Conservation (phyloP, 2,797 vertebrate species). For the Crenuchus spilurus region DNA sequence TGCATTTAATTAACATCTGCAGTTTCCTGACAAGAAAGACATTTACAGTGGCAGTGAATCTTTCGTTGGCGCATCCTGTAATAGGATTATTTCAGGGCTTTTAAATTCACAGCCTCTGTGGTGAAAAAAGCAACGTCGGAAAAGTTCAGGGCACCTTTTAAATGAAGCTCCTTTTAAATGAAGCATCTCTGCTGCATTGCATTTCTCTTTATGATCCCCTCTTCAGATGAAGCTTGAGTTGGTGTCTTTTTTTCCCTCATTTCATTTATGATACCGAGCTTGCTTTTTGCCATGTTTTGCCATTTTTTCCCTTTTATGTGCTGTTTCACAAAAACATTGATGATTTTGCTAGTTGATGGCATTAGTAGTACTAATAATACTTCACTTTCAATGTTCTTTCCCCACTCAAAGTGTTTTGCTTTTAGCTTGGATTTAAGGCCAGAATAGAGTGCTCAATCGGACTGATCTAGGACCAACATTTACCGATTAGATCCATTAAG, state of each 20-base stretch:
- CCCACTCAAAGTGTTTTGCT: not conserved
- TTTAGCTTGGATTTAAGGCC: too few relatives aligned
- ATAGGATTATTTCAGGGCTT: conserved; percentile 19
- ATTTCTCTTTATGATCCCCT: not conserved
- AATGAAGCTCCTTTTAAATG: not conserved
- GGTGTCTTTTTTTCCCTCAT: not conserved
- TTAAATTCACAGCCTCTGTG: not conserved
- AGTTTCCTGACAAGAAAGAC: not conserved
- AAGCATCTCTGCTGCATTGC: not conserved
- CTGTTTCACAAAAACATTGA: not conserved
- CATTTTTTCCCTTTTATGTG: not conserved
- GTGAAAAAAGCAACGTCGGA: not conserved
- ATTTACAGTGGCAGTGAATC: not conserved
- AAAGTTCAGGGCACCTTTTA: not conserved
- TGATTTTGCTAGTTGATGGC: not conserved
- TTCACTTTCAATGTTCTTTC: not conserved
- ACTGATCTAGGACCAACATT: too few relatives aligned
- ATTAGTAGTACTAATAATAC: too few relatives aligned
- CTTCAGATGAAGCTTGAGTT: not conserved
- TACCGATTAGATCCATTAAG: too few relatives aligned
- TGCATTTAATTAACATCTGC: conserved; percentile 12
- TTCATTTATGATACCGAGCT: not conserved
- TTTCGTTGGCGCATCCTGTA: not conserved
- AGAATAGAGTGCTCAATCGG: too few relatives aligned
- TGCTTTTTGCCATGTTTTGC: not conserved